phyloP scores from a whole-genome alignment of 2,888 invertebrate genomes.

The Eristalinus sepulchralis region DNA sequence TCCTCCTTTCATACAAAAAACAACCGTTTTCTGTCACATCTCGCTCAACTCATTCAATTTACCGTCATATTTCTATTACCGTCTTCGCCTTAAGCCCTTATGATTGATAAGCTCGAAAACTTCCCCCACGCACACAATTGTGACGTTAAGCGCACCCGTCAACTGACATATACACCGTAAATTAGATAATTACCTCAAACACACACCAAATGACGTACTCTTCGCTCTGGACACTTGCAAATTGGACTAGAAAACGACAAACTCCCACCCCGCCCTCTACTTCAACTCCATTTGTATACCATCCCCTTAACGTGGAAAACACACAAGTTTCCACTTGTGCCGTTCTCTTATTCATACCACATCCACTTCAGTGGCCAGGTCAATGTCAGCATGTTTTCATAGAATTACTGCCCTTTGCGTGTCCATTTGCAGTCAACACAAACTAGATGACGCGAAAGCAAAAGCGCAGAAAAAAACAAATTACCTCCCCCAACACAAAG shows the following conservation, averaged over 20 bases:
- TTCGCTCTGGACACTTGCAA: neutral
- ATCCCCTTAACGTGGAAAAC: neutral
- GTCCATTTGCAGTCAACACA: neutral
- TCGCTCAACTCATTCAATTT: neutral
- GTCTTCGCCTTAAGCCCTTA: neutral
- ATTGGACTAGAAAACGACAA: neutral
- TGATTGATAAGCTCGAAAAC: neutral
- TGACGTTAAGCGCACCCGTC: neutral
- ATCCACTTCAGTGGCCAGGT: constrained; percentile 8
- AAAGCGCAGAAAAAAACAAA: neutral
- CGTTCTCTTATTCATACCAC: neutral
- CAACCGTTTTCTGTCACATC: neutral
- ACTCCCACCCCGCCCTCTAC: neutral
- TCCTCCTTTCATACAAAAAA: neutral
- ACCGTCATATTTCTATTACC: neutral
- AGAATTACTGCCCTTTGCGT: constrained; percentile 14
- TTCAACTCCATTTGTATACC: neutral
- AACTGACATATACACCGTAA: neutral
- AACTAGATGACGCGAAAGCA: neutral
- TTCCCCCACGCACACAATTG: neutral
- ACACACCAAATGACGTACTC: neutral
- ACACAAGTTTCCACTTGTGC: neutral
- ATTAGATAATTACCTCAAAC: neutral
- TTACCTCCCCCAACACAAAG: neutral
- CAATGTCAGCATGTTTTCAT: constrained; percentile 20